phyloP scores from a whole-genome alignment of 2,113 vertebrate species.

The Anguilla japonica region DNA sequence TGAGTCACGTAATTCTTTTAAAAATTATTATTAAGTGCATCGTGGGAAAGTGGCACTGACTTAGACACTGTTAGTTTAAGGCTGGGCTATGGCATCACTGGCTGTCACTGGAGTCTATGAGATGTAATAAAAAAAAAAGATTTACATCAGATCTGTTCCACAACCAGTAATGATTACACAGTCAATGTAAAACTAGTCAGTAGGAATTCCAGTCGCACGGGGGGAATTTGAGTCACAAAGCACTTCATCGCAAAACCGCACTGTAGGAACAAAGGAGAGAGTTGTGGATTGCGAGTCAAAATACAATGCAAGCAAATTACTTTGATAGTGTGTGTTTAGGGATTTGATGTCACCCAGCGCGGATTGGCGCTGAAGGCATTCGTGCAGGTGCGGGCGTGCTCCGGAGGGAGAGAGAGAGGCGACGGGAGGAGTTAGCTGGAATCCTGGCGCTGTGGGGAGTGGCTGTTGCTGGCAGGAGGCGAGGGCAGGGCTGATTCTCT shows the following conservation, averaged over 20 bases:
- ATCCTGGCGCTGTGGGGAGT: background rate
- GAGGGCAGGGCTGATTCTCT: background rate
- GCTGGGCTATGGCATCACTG: background rate
- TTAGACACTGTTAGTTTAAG: too few species aligned
- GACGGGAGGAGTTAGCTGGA: background rate
- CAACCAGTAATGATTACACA: background rate
- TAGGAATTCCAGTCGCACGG: background rate
- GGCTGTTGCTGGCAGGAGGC: background rate
- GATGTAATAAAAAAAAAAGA: background rate
- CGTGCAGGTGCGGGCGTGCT: slow-evolving; percentile 31
- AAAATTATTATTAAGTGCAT: too few species aligned
- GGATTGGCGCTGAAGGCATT: slow-evolving; percentile 29
- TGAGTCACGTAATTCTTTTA: background rate
- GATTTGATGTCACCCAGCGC: slow-evolving; percentile 11
- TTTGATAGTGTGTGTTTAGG: slow-evolving; percentile 5
- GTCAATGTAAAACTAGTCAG: too few species aligned
- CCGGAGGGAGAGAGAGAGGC: slow-evolving; percentile 9
- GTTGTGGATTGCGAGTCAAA: background rate
- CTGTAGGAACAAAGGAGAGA: background rate
- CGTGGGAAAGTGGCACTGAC: too few species aligned
- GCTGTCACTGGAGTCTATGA: background rate
- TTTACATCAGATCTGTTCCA: background rate
- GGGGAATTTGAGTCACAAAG: background rate
- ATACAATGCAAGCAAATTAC: background rate
- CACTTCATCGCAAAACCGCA: background rate